Base-by-base conservation (phyloP, 2,797 vertebrate species). In the Rhynchonycteris naso region DNA sequence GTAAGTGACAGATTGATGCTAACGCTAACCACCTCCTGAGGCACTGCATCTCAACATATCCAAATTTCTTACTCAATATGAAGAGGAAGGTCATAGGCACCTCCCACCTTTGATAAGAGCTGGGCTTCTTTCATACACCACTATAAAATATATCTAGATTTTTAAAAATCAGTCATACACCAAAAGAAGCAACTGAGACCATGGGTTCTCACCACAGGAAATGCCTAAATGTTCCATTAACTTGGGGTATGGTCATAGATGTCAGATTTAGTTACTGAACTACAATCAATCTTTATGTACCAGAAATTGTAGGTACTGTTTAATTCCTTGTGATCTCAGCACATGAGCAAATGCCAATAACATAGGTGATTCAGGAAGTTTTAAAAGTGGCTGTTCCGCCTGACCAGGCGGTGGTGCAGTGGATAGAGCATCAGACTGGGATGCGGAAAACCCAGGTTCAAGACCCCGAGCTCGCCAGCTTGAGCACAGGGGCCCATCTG, bases 91-190 rank as follows among this genome's bases (percentile, higher is more conserved):
- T 86, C 61, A 74, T 68, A 84, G 35, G 24, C 15, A 86, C 18
- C 19, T 19, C 5, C 24, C 14, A 24, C 10, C 22, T 71, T 30
- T 69, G 50, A 63, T 43, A 83, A 30, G 56, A 86, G 28, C 15
- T 69, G 15, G 47, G 56, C 71, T 80, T 86, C 83, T 80, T 94
- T 92, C 38, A 76, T 22, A 95, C 19, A 61, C 15, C 54, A 83
- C 54, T 24, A 82, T 65, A 91, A 92, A 90, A 84, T 13, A 90
- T 1, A 80, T 18, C 56, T 22, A 69, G 74, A 86, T 86, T 82
- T 95, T 38, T 26, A 13, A 66, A 43, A 94, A 50, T 58, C 63
- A 66, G 22, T 59, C 69, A 78, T 2, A 59, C 50, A 88, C 21
- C 24, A 72, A 15, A 63, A 61, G 54, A 33, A 30, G 28, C 10